Percentiles rank a stretch among this genome's conserved stretches.
Evolutionary conservation across 2,113 vertebrate genomes (phyloP).

Genomic region (Actenoides hombroni): DNA sequence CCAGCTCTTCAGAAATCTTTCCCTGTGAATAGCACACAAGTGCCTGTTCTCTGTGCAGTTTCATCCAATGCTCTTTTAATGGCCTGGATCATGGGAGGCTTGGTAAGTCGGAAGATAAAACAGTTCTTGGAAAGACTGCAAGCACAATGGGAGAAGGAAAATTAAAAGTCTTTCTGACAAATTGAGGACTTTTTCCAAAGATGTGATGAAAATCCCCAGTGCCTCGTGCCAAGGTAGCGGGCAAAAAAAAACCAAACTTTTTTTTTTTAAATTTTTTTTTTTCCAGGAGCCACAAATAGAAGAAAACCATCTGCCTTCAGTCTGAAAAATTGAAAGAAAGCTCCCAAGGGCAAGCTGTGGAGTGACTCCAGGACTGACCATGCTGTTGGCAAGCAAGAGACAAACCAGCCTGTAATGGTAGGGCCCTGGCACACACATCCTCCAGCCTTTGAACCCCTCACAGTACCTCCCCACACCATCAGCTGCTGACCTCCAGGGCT

Average conservation of each 20-base stretch:
- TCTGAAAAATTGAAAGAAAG: background rate
- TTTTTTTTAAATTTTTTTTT: background rate
- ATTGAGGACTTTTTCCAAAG: background rate
- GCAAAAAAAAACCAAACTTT: background rate
- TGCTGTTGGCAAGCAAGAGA: background rate
- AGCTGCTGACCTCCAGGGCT: background rate
- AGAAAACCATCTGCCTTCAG: background rate
- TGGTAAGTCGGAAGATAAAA: background rate
- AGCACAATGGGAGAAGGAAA: background rate
- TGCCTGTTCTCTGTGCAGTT: background rate
- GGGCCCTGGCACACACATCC: rapidly evolving
- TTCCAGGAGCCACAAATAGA: background rate
- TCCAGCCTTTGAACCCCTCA: background rate
- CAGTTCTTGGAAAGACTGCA: background rate
- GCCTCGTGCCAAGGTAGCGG: background rate
- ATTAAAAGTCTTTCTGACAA: background rate
- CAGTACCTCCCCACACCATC: background rate
- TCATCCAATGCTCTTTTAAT: background rate
- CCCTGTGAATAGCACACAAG: background rate
- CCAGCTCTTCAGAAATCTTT: background rate
- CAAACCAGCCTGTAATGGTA: background rate
- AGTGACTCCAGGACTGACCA: background rate
- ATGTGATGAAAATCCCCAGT: background rate
- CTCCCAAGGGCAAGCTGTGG: background rate
- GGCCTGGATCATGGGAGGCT: background rate